These are phyloP conservation scores for Philopotamus ludificatus DNA, from an alignment of 1,140 invertebrate genomes.

Conservation along the genomic window DNA sequence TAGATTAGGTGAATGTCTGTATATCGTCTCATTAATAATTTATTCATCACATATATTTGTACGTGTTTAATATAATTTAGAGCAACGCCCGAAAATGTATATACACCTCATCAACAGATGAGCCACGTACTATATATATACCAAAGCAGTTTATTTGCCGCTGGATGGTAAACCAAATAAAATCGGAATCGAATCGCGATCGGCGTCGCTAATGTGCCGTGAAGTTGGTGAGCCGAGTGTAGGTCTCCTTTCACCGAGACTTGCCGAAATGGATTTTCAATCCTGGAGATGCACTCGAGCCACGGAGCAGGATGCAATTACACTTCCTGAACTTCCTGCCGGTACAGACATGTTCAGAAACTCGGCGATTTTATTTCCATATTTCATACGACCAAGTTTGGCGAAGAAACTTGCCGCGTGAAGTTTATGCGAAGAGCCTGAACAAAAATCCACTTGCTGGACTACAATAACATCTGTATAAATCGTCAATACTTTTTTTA, in stretches of 20 bases:
- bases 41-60: neutral
- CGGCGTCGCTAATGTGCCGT: slow-evolving; percentile 15
- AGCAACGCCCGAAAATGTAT: neutral
- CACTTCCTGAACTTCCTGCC: slow-evolving; percentile 21
- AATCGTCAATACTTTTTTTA: neutral
- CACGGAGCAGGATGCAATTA: slow-evolving; percentile 23
- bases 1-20: no score
- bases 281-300: slow-evolving; percentile 25
- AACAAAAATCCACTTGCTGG: neutral
- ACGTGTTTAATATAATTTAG: neutral
- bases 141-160: no score
- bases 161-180: no score
- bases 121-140: no score
- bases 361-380: slow-evolving; percentile 17
- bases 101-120: no score
- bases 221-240: slow-evolving; percentile 11
- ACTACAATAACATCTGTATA: neutral
- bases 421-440: neutral
- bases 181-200: no score
- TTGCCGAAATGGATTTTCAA: slow-evolving; percentile 31
- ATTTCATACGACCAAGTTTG: slow-evolving; percentile 18
- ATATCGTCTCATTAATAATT: no score
- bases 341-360: neutral
- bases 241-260: slow-evolving; percentile 7
- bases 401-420: neutral